Base-by-base conservation (phyloP, 2,113 vertebrate genomes). In the Calidris pygmaea region DNA sequence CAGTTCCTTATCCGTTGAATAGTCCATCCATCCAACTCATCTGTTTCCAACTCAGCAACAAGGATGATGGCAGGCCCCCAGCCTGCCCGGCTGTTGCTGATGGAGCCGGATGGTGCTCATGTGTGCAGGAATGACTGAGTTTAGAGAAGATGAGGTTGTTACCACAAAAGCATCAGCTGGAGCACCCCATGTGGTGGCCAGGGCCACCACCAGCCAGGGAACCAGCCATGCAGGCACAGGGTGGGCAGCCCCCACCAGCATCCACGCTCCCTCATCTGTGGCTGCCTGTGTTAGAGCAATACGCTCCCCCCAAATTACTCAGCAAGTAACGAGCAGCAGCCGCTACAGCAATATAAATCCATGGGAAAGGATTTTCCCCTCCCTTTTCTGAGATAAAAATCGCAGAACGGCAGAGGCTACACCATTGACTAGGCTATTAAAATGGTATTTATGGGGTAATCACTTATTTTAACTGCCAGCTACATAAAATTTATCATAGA, bases 381-480 rank as follows among this genome's bases (percentile, higher is more conserved):
- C 68, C 87, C 48, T 94, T 87, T 85, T 90, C 55, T 17, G 9
- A 95, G 82, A 93, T 93, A 83, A 95, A 95, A 95, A 91, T 78
- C 41, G 85, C 76, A 53, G 82, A 82, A 50, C 68, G 63, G 85
- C 76, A 94, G 84, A 93, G 34, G 73, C 66, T 89, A 95, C 41
- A 80, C 21, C 63, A 0, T 83, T 89, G 75, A 89, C 65, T 82
- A 87, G 85, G 66, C 74, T 96, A 86, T 92, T 95, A 90, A 97
- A 92, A 50, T 77, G 19, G 58, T 95, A 96, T 94, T 97, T 92
- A 95, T 95, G 95, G 68, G 78, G 45, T 72, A 89, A 95, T 97
- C 59, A 80, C 75, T 96, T 96, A 96, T 90, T 96, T 97, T 95
- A 97, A 95, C 89, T 91, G 81, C 93, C 86, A 93, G 19, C 39